Base-by-base conservation (phyloP, 2,797 vertebrate species). In the Protosalanx chinensis region DNA sequence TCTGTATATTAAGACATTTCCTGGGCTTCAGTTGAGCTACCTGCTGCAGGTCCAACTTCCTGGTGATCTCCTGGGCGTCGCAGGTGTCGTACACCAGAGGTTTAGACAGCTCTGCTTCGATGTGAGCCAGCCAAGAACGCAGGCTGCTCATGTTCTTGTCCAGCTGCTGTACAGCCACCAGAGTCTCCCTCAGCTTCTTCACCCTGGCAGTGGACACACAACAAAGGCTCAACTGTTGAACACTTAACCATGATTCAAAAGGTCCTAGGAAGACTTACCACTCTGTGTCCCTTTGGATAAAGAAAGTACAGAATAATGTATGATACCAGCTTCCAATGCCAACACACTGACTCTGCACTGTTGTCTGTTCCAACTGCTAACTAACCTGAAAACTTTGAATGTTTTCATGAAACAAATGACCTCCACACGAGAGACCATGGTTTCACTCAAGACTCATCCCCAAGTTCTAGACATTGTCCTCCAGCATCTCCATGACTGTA, bases 101-200 rank as follows among this genome's bases (percentile, higher is more conserved):
- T 77, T 94, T 94, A 82, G 96, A 96, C 71, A 99, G 91, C 81
- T 98, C 96, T 0, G 97, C 94, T 87, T 99, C 98, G 7, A 98
- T 98, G 87, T 96, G 93, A 66, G 94, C 90, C 64, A 99, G 93
- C 97, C 97, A 99, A 0, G 94, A 93, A 23, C 95, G 93, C 75
- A 99, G 88, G 86, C 87, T 95, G 86, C 93, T 96, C 98, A 98
- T 98, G 85, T 99, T 99, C 91, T 98, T 98, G 76, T 99, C 98
- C 32, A 99, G 84, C 88, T 99, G 98, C 88, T 98, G 97, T 41
- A 98, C 93, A 0, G 97, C 97, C 65, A 98, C 93, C n/a, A 99
- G 91, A 0, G 97, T 99, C 88, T 99, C 98, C 87, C 93, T 94
- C 84, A 99, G 82, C 86, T 99, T 99, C 91, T 99, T 98, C 68